Percentiles rank a stretch among this genome's conserved stretches.
Evolutionary conservation across 2,888 invertebrate genomes (phyloP).

Genomic region (Diloba caeruleocephala): DNA sequence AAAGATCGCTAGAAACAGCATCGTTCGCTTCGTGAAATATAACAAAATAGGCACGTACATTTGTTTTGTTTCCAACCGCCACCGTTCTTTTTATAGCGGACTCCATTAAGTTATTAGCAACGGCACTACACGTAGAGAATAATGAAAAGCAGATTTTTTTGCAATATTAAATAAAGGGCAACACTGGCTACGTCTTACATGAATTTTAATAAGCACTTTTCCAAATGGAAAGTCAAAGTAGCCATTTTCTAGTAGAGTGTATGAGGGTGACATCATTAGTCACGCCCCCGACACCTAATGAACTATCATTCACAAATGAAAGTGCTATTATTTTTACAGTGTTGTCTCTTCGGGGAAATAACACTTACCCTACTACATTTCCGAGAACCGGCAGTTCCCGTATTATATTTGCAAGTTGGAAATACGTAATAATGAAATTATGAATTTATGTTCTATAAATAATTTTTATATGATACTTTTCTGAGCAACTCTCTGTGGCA

Average conservation of each 20-base stretch:
- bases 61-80: constrained; percentile 49
- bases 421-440: no score
- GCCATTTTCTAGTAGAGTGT: constrained; percentile 35
- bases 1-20: constrained; percentile 54
- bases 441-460: no score
- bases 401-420: constrained; percentile 2
- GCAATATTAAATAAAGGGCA: constrained; percentile 24
- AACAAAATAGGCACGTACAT: constrained; percentile 56
- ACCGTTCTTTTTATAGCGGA: constrained; percentile 41
- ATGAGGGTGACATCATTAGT: constrained; percentile 52
- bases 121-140: constrained; percentile 41
- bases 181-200: constrained; percentile 15
- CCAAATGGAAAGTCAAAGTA: constrained; percentile 36
- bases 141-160: constrained; percentile 32
- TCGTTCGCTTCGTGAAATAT: constrained; percentile 54
- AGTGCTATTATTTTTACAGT: constrained; percentile 45
- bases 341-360: constrained; percentile 31
- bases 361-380: constrained; percentile 19
- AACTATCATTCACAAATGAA: constrained; percentile 52
- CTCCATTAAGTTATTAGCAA: constrained; percentile 60
- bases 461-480: constrained; percentile 11
- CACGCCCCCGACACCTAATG: constrained; percentile 48
- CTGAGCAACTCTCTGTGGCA: constrained; percentile 7
- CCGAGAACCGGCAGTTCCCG: constrained; percentile 7
- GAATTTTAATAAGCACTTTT: constrained; percentile 47